Evolutionary conservation across 1,140 invertebrate genomes (phyloP).

Genomic region (Scaptodrosophila lebanonensis): DNA sequence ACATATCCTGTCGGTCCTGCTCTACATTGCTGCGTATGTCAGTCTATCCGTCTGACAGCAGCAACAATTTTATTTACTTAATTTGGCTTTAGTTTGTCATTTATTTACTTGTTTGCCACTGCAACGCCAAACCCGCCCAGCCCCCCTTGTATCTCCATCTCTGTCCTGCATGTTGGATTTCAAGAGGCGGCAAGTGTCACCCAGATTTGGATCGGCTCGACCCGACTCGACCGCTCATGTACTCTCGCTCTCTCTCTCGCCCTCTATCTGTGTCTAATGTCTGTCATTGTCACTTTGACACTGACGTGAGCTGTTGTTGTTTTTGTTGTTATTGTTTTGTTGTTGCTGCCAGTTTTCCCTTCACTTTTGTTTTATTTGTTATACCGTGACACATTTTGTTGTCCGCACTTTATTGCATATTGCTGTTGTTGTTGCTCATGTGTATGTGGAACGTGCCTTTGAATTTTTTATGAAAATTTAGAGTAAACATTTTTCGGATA

Average conservation of each 20-base stretch:
- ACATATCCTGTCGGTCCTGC: conserved; percentile 31
- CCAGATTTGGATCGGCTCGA: no score
- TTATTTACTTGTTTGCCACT: conserved; percentile 73
- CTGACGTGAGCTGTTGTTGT: conserved; percentile 42
- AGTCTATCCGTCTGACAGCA: conserved; percentile 66
- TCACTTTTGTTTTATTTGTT: conserved; percentile 30
- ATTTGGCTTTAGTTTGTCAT: conserved; percentile 76
- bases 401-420: conserved; percentile 61
- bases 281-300: conserved; percentile 68
- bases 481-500: conserved; percentile 34
- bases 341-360: neutral
- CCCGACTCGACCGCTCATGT: no score
- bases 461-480: conserved; percentile 75
- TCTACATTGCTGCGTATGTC: conserved; percentile 45
- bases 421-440: conserved; percentile 21
- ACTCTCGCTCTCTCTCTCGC: conserved; percentile 4
- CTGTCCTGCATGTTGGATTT: no score
- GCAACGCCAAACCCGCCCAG: conserved; percentile 31
- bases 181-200: no score
- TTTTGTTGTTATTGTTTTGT: neutral
- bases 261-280: conserved; percentile 30
- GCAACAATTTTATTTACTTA: conserved; percentile 75
- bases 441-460: conserved; percentile 41
- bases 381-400: conserved; percentile 52
- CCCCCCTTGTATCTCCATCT: conserved; percentile 7